Evolutionary conservation across 2,797 vertebrate species (phyloP), one percentile per base, ranked within the genome.

Genomic region (Spheniscus humboldti): DNA sequence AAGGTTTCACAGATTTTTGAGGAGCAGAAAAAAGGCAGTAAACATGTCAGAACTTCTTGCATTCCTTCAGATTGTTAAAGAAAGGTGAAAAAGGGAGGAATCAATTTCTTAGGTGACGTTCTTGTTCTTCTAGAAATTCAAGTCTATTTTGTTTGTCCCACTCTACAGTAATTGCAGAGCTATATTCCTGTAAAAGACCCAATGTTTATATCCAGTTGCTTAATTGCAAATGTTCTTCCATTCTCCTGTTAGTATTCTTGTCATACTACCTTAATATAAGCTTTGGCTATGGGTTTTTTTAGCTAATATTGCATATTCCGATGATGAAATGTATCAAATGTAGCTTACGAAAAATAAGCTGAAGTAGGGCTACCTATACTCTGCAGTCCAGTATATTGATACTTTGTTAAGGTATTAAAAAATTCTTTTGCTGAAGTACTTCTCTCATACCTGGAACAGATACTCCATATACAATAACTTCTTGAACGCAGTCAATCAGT

Each of bases 391-490:
- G 37, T 67, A 45, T 33, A 39, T 10, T 41, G 45, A 45, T 59
- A 59, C 31, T 62, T 80, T 52, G 37, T 39, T 76, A 31, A 35
- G 30, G 3, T 37, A 57, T 35, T 53, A 20, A 73, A 66, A 77
- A 27, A 33, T 33, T 43, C 0, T 62, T 82, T 37, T 62, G 3
- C 52, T 77, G 31, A 55, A 37, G 52, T 53, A 27, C 53, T 88
- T 47, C 39, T 22, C 75, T 68, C 83, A 43, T 97, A 99, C 99
- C 99, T 99, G 98, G 98, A 52, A 99, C 98, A 66, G 98, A 97
- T 20, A 99, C 99, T 43, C 99, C 99, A 10, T 99, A 99, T 27
- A 99, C 99, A 73, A 98, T 99, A 20, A 98, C 98, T 95, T 99
- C 99, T 82, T 99, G 97, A 72, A 99, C n/a, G 30, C 98, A 98